Base-by-base conservation (phyloP, 2,797 vertebrate genomes). In the Aphelocoma californica region DNA sequence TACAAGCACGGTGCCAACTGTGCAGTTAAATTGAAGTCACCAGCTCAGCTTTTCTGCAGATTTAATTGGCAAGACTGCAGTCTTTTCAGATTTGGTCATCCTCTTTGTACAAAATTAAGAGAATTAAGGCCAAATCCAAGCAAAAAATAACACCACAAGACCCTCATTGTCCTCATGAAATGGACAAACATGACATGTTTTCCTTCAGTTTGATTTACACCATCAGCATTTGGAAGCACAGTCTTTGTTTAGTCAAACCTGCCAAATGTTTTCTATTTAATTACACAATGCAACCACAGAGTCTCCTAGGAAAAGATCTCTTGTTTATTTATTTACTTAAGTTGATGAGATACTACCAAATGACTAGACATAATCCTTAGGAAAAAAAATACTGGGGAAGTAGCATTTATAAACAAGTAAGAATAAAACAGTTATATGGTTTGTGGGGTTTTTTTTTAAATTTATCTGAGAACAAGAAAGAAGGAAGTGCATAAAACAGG, bases 201-300 rank as follows among this genome's bases (percentile, higher is more conserved):
- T 82, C 42, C 61, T 85, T 93, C 50, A 65, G 75, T 88, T 93
- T 95, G 90, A 94, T 94, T 93, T 95, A 95, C 45, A 71, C 64
- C 47, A 94, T 57, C 81, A 95, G 31, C 67, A 74, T 93, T 92
- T 95, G 69, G 69, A 94, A 95, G 65, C 67, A 44, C 44, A 87
- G 65, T 86, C 69, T 56, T 89, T 96, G 91, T 94, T 96, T 97
- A 96, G 69, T 20, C 12, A 10, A 91, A 95, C 17, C 38, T 92
- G 89, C 92, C 96, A 93, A 96, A 85, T 72, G 78, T 93, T 94
- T 95, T 92, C 74, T 80, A 29, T 92, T 93, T 93, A 93, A 95
- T 95, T 96, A 87, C 64, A 94, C n/a, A 80, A 73, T 50, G 20
- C 56, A 95, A 94, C 83, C 67, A 50, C 86, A 93, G 53, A 86